Evolutionary conservation across 2,113 vertebrate species (phyloP).

Genomic region (Pseudorectes ferrugineus): DNA sequence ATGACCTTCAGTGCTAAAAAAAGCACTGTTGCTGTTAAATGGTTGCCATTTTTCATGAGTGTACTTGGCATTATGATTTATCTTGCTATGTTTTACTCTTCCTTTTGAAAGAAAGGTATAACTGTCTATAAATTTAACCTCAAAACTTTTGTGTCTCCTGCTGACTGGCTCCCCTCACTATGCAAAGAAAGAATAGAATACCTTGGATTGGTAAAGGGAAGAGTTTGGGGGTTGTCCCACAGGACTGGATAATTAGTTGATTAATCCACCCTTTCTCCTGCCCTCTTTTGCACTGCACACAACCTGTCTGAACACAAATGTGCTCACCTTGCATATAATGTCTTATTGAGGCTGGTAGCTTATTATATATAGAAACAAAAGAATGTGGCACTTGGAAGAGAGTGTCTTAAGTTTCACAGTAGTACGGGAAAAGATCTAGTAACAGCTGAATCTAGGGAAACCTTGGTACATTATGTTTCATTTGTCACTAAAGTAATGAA

Average conservation of each 20-base stretch:
- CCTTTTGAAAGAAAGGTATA: not conserved
- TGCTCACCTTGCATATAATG: not conserved
- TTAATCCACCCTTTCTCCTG: not conserved
- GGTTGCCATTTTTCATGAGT: not conserved
- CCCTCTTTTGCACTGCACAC: not conserved
- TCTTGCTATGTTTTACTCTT: not conserved
- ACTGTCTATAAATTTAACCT: not conserved
- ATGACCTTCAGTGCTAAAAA: not conserved
- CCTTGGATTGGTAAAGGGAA: not conserved
- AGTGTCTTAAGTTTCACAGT: not conserved
- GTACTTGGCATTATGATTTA: not conserved
- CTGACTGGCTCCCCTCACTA: not conserved
- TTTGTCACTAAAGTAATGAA: not conserved
- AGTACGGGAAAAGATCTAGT: not conserved
- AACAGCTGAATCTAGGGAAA: not conserved
- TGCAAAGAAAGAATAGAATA: not conserved
- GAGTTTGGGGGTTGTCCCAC: not conserved
- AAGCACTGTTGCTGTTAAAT: not conserved
- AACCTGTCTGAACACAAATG: not conserved
- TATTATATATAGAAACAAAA: not conserved
- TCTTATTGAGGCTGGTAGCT: not conserved
- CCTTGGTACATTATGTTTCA: not conserved
- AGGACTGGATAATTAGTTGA: not conserved
- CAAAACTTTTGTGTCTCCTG: not conserved
- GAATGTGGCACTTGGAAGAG: not conserved